phyloP scores from a whole-genome alignment of 2,888 invertebrate genomes.

The Andrena praecox region DNA sequence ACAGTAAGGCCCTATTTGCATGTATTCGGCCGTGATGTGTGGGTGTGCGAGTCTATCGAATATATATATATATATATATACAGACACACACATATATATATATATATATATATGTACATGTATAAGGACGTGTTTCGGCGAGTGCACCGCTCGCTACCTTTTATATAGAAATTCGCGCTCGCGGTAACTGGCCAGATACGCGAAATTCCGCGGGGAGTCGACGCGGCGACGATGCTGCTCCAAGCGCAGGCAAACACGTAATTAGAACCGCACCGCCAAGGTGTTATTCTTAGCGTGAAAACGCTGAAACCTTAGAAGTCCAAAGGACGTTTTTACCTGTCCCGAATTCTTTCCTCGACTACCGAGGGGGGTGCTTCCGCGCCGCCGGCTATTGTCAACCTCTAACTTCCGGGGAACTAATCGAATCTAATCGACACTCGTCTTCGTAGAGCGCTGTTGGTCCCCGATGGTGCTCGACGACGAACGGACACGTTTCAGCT shows the following conservation, averaged over 20 bases:
- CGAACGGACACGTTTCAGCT: too few species aligned
- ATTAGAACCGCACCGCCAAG: conserved; percentile 41
- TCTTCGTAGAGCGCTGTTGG: too few species aligned
- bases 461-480: too few species aligned
- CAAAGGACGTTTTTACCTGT: conserved; percentile 37
- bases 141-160: conserved; percentile 48
- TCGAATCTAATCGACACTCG: background rate
- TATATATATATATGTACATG: conserved; percentile 22
- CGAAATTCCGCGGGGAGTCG: conserved; percentile 6
- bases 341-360: conserved; percentile 36
- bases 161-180: conserved; percentile 64
- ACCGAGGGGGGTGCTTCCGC: conserved; percentile 7
- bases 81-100: conserved; percentile 1
- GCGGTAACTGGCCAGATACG: conserved; percentile 19
- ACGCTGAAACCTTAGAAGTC: conserved; percentile 46
- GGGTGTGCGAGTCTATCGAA: conserved; percentile 49
- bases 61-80: conserved; percentile 29
- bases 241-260: conserved; percentile 23
- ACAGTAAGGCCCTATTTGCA: conserved; percentile 57
- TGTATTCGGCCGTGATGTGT: conserved; percentile 57
- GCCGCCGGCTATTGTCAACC: conserved; percentile 47
- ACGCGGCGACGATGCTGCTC: conserved; percentile 20
- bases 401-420: conserved; percentile 22
- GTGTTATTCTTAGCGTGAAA: conserved; percentile 63
- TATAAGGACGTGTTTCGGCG: conserved; percentile 5